phyloP scores from a whole-genome alignment of 2,113 vertebrate genomes.

The Etheostoma cragini region DNA sequence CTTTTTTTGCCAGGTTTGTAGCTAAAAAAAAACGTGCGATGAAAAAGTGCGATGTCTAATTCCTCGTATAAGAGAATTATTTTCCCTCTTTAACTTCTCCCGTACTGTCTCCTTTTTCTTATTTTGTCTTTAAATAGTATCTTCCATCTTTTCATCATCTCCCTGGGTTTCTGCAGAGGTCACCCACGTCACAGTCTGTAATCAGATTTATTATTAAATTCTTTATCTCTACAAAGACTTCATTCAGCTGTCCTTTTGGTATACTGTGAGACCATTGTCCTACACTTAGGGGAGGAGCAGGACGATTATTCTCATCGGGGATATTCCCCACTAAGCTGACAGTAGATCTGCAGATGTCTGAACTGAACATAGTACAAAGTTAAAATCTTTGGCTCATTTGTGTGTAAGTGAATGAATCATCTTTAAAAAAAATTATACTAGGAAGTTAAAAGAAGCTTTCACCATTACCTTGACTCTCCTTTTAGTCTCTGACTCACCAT shows the following conservation, averaged over 20 bases:
- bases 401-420: constrained; percentile 42
- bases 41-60: not conserved
- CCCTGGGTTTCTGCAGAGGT: constrained; percentile 39
- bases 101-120: not conserved
- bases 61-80: not conserved
- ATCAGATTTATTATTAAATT: constrained; percentile 68
- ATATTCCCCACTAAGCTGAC: constrained; percentile 14
- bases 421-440: constrained; percentile 1
- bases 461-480: constrained; percentile 12
- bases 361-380: constrained; percentile 1
- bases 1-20: not conserved
- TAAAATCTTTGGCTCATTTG: constrained; percentile 1
- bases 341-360: constrained; percentile 8
- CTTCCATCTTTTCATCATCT: constrained; percentile 18
- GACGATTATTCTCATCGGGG: constrained; percentile 13
- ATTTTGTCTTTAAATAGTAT: constrained; percentile 14
- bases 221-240: constrained; percentile 65
- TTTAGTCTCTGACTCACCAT: constrained; percentile 49
- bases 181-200: constrained; percentile 57
- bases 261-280: constrained; percentile 57
- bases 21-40: not conserved
- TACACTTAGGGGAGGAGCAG: not conserved
- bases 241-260: constrained; percentile 53
- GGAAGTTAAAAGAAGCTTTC: constrained; percentile 18
- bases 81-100: constrained; percentile 10